phyloP scores from a whole-genome alignment of 2,113 vertebrate species.

The Numida meleagris region DNA sequence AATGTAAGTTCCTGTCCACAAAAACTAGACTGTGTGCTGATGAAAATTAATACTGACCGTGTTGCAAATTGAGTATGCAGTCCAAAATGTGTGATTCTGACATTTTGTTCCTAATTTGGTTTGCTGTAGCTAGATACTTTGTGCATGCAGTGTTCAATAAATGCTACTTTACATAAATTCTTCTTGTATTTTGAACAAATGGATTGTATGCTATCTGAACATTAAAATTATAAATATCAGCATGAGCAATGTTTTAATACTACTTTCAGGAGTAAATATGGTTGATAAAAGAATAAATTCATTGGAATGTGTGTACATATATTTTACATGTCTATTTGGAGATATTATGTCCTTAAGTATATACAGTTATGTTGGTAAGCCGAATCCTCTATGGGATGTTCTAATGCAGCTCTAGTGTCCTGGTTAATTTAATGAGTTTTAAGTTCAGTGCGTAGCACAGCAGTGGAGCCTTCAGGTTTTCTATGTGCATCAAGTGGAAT shows the following conservation, averaged over 20 bases:
- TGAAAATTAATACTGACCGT: constrained; percentile 57
- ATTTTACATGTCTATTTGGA: background rate
- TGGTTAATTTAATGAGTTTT: background rate
- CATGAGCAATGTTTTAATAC: background rate
- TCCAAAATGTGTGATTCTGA: constrained; percentile 63
- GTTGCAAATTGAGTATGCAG: constrained; percentile 24
- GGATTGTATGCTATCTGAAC: background rate
- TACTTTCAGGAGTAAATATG: constrained; percentile 63
- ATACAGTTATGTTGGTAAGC: background rate
- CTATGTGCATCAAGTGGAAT: background rate
- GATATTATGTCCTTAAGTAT: background rate
- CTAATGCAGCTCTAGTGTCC: background rate
- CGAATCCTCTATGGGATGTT: background rate
- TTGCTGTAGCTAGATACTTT: constrained; percentile 62
- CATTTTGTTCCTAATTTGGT: constrained; percentile 35
- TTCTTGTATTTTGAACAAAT: constrained; percentile 8
- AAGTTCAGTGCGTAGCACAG: background rate
- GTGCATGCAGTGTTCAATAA: constrained; percentile 73
- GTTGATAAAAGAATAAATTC: background rate
- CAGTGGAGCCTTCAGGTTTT: background rate
- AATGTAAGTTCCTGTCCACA: constrained; percentile 89
- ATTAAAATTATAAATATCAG: background rate
- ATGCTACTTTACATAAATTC: constrained; percentile 29
- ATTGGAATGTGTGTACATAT: background rate
- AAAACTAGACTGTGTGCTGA: constrained; percentile 55